phyloP scores from a whole-genome alignment of 2,113 vertebrate species.

The Hystrix brachyura region DNA sequence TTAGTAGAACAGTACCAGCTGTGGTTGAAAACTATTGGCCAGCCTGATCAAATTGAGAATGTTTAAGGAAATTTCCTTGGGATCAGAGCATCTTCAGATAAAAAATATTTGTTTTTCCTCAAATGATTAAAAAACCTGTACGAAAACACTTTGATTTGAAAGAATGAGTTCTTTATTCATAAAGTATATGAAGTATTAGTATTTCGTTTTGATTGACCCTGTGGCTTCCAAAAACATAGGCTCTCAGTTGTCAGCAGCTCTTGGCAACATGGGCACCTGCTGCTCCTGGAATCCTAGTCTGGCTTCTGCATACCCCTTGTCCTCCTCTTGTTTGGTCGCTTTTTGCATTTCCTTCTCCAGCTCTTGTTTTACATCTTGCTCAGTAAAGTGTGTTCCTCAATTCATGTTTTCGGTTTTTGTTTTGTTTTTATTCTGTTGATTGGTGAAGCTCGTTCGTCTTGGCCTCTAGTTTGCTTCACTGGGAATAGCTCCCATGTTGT shows the following conservation, averaged over 20 bases:
- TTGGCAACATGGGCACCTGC: not conserved
- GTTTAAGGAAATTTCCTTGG: conserved; percentile 1
- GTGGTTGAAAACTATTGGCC: not conserved
- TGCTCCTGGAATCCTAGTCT: not conserved
- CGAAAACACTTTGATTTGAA: conserved; percentile 44
- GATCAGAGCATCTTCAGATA: not conserved
- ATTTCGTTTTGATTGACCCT: not conserved
- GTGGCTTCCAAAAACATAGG: not conserved
- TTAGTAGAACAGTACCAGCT: not conserved
- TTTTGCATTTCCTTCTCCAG: not conserved
- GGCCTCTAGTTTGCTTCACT: not conserved
- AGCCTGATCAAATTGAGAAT: not conserved
- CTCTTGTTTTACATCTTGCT: conserved; percentile 1
- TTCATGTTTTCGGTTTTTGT: not conserved
- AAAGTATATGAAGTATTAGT: not conserved
- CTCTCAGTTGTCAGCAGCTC: not conserved
- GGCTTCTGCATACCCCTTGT: not conserved
- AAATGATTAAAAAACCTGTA: not conserved
- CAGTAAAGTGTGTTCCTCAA: not conserved
- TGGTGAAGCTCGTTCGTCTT: not conserved
- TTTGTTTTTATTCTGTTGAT: not conserved
- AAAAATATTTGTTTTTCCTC: not conserved
- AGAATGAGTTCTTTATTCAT: not conserved
- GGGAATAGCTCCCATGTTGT: not conserved
- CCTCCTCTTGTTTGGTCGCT: not conserved